These are phyloP conservation scores for Parotia lawesii DNA, from an alignment of 2,113 vertebrate genomes.

Conservation along the genomic window DNA sequence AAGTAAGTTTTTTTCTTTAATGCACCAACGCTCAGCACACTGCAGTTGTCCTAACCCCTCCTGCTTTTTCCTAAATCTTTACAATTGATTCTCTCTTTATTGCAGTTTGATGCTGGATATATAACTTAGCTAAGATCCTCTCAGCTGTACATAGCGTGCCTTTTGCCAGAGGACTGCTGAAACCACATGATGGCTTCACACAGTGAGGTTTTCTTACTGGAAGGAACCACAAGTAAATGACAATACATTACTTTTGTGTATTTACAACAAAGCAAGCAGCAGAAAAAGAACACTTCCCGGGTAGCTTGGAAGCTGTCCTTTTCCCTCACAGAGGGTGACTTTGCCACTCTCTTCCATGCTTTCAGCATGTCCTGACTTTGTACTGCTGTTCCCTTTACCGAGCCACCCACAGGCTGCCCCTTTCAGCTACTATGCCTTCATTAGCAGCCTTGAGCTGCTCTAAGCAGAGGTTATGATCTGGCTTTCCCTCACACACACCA, in stretches of 20 bases:
- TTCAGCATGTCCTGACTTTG: constrained; percentile 19
- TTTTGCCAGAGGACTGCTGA: constrained; percentile 47
- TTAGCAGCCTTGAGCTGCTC: not conserved
- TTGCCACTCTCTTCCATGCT: constrained; percentile 23
- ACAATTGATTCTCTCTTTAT: not conserved
- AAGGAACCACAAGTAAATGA: constrained; percentile 50
- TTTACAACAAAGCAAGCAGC: constrained; percentile 53
- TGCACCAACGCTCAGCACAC: not conserved
- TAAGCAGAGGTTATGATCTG: not conserved
- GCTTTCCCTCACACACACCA: not conserved
- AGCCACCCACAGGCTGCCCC: constrained; percentile 17
- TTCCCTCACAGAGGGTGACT: constrained; percentile 33
- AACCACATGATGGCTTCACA: constrained; percentile 49
- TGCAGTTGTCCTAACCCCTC: not conserved
- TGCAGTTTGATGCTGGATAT: not conserved
- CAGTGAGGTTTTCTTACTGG: constrained; percentile 53
- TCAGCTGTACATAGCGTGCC: constrained; percentile 14
- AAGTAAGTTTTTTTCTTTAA: not conserved
- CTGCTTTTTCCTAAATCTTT: not conserved
- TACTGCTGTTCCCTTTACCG: not conserved
- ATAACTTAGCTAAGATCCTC: not conserved
- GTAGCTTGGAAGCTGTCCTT: constrained; percentile 38
- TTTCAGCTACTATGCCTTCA: not conserved
- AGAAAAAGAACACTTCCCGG: constrained; percentile 45
- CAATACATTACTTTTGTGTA: constrained; percentile 48